phyloP scores from a whole-genome alignment of 2,888 invertebrate species.

The Anticlea derivata region DNA sequence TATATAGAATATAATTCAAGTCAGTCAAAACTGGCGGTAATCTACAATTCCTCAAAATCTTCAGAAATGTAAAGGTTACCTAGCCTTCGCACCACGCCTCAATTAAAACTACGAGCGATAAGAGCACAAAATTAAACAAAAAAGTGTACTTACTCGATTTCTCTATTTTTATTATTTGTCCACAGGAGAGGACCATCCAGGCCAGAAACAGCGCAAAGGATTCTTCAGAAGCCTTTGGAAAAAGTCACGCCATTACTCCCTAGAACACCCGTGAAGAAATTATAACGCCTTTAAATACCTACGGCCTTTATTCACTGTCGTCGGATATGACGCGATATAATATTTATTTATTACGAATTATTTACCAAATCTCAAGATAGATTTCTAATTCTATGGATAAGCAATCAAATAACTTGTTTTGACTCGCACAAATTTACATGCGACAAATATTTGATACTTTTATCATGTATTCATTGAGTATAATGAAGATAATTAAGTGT shows the following conservation, averaged over 20 bases:
- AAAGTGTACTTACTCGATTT: too few species aligned
- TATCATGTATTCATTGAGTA: constrained; percentile 32
- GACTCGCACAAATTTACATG: constrained; percentile 37
- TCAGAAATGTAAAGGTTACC: too few species aligned
- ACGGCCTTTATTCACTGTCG: constrained; percentile 25
- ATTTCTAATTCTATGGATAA: constrained; percentile 11
- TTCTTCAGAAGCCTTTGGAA: constrained; percentile 96
- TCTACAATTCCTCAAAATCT: too few species aligned
- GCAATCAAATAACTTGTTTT: constrained; percentile 21
- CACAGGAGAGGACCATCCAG: constrained; percentile 86
- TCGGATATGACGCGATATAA: constrained; percentile 5
- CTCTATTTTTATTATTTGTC: constrained; percentile 41
- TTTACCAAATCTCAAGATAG: constrained; percentile 16
- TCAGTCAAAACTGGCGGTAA: not conserved
- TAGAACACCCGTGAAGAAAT: constrained; percentile 90
- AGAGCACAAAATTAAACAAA: too few species aligned
- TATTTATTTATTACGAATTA: constrained; percentile 30
- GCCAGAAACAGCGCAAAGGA: constrained; percentile 92
- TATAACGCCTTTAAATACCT: constrained; percentile 30
- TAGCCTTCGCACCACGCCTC: too few species aligned
- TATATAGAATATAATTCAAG: too few species aligned
- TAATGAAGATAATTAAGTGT: constrained; percentile 30
- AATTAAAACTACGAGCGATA: too few species aligned
- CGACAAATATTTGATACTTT: constrained; percentile 36
- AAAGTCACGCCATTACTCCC: constrained; percentile 92